These are phyloP conservation scores for Harpegnathos saltator DNA, from an alignment of 1,140 invertebrate genomes.

Conservation along the genomic window DNA sequence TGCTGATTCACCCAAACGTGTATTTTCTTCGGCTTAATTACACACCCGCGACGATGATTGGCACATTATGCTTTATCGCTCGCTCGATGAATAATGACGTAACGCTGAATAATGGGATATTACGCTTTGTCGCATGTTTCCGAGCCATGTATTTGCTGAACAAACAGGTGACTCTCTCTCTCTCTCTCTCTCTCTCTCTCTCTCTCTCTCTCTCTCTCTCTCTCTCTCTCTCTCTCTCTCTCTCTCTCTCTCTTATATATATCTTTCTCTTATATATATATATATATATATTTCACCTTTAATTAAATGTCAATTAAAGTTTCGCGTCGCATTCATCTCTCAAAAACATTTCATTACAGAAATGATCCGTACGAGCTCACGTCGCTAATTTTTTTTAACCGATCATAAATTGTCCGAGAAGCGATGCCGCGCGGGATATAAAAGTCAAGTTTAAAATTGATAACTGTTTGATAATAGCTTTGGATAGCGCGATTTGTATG, in stretches of 20 bases:
- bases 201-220: too few species aligned
- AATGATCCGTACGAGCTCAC: not conserved
- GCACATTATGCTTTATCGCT: not conserved
- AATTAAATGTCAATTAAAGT: slow-evolving; percentile 6
- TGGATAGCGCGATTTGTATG: slow-evolving; percentile 20
- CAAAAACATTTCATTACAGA: slow-evolving; percentile 19
- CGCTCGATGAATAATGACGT: not conserved
- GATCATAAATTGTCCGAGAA: slow-evolving; percentile 27
- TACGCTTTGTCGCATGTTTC: not conserved
- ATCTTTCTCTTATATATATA: too few species aligned
- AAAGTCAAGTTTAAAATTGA: slow-evolving; percentile 59
- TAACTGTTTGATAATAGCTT: slow-evolving; percentile 57
- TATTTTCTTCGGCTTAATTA: not conserved
- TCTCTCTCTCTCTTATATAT: too few species aligned
- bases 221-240: too few species aligned
- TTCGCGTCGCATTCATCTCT: not conserved
- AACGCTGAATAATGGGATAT: not conserved
- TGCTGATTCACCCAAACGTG: not conserved
- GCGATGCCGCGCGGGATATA: slow-evolving; percentile 2
- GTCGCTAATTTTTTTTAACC: not conserved
- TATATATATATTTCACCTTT: not conserved
- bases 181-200: too few species aligned
- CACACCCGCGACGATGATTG: not conserved
- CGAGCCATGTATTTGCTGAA: not conserved
- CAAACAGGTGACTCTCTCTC: not conserved